A percentile compares a stretch with the other conserved stretches of the same genome.
Conservation (phyloP, 2,113 vertebrate species). For the Serinus canaria region DNA sequence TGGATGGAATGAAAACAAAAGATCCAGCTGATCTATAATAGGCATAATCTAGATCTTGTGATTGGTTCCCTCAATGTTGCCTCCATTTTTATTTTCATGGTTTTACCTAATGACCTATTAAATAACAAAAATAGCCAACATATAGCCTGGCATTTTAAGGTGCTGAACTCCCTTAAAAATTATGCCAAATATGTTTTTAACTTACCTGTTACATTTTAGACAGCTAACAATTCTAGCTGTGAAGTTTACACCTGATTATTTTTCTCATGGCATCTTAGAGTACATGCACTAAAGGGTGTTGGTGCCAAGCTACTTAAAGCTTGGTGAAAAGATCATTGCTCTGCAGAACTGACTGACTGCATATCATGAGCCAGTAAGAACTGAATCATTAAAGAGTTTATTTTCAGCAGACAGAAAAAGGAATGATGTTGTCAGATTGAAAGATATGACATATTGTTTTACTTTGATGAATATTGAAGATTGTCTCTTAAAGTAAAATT, state of each 20-base stretch:
- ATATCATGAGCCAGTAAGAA: background rate
- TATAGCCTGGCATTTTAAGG: background rate
- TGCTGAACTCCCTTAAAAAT: background rate
- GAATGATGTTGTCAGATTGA: background rate
- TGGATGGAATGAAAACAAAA: background rate
- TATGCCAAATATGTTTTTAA: background rate
- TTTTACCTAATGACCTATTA: background rate
- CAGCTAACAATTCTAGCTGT: background rate
- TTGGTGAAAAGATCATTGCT: background rate
- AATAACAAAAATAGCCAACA: background rate
- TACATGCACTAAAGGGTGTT: background rate
- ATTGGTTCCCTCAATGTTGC: background rate
- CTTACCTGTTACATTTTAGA: background rate
- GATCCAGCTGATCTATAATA: background rate
- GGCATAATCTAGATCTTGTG: background rate
- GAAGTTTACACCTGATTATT: background rate
- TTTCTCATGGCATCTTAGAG: background rate
- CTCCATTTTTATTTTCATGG: background rate
- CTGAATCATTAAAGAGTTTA: slow-evolving; percentile 22
- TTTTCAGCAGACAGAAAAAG: slow-evolving; percentile 45
- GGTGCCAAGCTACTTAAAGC: background rate
- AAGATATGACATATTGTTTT: slow-evolving; percentile 40
- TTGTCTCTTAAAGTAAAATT: slow-evolving; percentile 22
- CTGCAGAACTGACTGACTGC: background rate
- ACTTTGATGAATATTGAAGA: slow-evolving; percentile 27